Evolutionary conservation across 1,140 invertebrate genomes (phyloP).

Genomic region (Euura lappo): DNA sequence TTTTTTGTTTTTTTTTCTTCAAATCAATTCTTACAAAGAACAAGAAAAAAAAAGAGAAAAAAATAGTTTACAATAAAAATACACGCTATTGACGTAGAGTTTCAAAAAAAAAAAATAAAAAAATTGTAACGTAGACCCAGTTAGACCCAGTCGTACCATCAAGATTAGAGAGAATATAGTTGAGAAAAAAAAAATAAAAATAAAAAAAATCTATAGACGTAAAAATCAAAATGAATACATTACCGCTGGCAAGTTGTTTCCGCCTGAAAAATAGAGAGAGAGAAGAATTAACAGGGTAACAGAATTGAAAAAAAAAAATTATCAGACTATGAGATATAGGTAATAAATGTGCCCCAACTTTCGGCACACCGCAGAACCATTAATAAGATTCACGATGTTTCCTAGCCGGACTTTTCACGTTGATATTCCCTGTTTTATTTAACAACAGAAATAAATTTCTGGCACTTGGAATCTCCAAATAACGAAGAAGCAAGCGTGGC

Average conservation of each 20-base stretch:
- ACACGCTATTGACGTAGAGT: background rate
- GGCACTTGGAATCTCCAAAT: slow-evolving; percentile 12
- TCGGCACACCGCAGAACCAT: slow-evolving; percentile 12
- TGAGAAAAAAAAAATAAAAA: slow-evolving; percentile 26
- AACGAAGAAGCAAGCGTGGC: slow-evolving; percentile 10
- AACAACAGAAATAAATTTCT: background rate
- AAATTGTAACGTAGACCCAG: background rate
- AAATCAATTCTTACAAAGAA: slow-evolving; percentile 7
- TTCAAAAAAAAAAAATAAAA: background rate
- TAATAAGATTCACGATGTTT: background rate
- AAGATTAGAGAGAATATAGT: background rate
- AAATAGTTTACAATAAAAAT: slow-evolving; percentile 16
- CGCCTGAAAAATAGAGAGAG: slow-evolving; percentile 43
- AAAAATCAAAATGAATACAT: slow-evolving; percentile 42
- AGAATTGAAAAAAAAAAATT: no score
- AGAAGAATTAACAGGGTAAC: slow-evolving; percentile 12
- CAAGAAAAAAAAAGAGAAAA: slow-evolving; percentile 11
- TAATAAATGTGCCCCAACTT: slow-evolving; percentile 4
- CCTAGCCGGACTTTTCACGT: slow-evolving; percentile 4
- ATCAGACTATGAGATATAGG: no score
- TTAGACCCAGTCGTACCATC: background rate
- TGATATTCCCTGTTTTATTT: slow-evolving; percentile 5
- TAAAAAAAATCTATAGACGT: slow-evolving; percentile 23
- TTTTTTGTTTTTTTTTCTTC: no score
- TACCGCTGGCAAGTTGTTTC: slow-evolving; percentile 60